Evolutionary conservation across 2,888 invertebrate species (phyloP), one percentile per base, ranked within the genome.

Genomic region (Strigamia crassipes): DNA sequence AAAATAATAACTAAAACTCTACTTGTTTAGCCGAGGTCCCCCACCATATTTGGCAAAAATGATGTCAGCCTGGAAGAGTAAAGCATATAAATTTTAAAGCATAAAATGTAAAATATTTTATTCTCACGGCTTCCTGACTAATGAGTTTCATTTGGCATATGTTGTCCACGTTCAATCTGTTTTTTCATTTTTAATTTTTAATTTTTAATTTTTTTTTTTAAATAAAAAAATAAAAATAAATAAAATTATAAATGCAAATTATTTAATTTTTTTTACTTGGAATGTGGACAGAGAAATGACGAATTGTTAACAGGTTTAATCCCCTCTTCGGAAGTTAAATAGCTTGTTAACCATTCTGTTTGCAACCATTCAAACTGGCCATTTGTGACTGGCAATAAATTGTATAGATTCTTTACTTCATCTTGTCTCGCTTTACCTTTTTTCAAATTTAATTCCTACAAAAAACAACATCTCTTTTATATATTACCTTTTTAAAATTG

Each of bases 291-390:
- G 18, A 89, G 84, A 15, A 89, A 86, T 8, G 84, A 84, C 5
- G 87, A 85, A 85, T 90, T 90, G 83, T 90, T 88, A 18, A 91
- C 88, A 10, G 88, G 86, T 18, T 88, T 85, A 6, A 89, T 86
- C 46, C 85, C 86, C 10, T 84, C 82, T 8, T 86, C 85, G 42
- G 86, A 85, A 15, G 86, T 87, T 2, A 91, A 84, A 90, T 91
- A 91, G 82, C 89, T 88, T 0, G 86, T 87, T 12, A 91, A 84
- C 91, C 91, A 91, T 27, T 89, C 88, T 3, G 87, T 88, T 10
- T 90, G 87, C 34, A 91, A 86, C 88, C 90, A 91, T 84, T 90
- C 90, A 84, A 87, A 89, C 38, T 87, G 85, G 3, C 73, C 82
- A 78, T 83, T 82, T 81, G 82, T 81, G 8, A 51, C 78, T 12